Evolutionary conservation across 2,113 vertebrate genomes (phyloP).

Genomic region (Amazona vittata): DNA sequence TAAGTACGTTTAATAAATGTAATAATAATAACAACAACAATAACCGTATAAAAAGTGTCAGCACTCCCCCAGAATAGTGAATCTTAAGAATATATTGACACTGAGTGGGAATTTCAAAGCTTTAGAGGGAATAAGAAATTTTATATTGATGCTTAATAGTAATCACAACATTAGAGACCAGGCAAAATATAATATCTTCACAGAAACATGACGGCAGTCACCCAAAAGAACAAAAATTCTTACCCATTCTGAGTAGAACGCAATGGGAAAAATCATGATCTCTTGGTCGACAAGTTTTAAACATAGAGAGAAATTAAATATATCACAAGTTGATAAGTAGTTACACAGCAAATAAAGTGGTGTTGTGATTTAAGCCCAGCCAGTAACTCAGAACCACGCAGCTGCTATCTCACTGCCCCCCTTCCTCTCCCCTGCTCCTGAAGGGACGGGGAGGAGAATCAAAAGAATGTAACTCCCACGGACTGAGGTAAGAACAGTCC

Average conservation of each 20-base stretch:
- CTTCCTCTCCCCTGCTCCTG: no score
- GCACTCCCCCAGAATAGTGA: not conserved
- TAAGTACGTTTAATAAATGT: not conserved
- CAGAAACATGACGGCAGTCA: fast-evolving
- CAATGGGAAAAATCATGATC: not conserved
- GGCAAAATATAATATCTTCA: not conserved
- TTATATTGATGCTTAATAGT: not conserved
- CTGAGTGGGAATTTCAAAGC: not conserved
- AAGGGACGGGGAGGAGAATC: no score
- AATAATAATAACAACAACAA: not conserved
- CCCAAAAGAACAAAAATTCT: not conserved
- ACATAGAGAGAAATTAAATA: not conserved
- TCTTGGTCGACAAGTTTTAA: not conserved
- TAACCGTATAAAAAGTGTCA: not conserved
- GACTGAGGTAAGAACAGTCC: no score
- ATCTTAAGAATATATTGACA: not conserved
- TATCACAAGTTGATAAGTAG: not conserved
- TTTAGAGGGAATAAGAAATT: not conserved
- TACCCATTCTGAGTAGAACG: not conserved
- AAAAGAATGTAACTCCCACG: no score
- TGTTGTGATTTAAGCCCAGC: no score
- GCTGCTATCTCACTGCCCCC: no score
- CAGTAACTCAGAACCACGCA: no score
- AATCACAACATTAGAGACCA: not conserved
- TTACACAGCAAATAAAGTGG: not conserved